phyloP scores from a whole-genome alignment of 92 coral and sea anemone genomes.

The Phenganax marumi region DNA sequence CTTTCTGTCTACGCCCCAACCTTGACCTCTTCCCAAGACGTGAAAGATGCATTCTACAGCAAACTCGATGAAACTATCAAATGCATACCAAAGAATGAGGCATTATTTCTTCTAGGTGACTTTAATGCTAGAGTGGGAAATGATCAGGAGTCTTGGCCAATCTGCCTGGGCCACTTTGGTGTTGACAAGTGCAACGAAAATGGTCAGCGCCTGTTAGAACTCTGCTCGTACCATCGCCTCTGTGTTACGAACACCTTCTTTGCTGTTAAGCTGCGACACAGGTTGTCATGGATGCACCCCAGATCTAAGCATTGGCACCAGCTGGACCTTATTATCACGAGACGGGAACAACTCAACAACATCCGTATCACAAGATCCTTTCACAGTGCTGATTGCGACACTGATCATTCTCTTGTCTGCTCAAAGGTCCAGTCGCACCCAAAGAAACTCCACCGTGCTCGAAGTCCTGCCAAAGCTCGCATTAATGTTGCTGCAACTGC shows the following conservation, averaged over 20 bases:
- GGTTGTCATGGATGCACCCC: constrained; percentile 45
- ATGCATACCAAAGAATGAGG: constrained; percentile 53
- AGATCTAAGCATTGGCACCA: constrained; percentile 48
- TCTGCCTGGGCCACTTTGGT: constrained; percentile 47
- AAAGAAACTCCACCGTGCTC: constrained; percentile 21
- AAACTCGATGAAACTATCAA: constrained; percentile 37
- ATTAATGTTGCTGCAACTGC: too few species aligned
- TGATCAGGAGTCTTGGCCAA: constrained; percentile 30
- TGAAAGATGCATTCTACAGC: constrained; percentile 58
- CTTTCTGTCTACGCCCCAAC: constrained; percentile 55
- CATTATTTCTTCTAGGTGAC: constrained; percentile 41
- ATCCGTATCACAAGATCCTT: constrained; percentile 11
- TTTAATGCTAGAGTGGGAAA: too few species aligned
- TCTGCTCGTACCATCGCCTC: constrained; percentile 38
- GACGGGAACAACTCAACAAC: constrained; percentile 28
- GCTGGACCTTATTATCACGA: constrained; percentile 14
- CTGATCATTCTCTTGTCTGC: constrained; percentile 60
- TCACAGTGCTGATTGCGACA: constrained; percentile 67
- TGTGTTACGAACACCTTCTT: constrained; percentile 41
- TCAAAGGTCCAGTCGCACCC: constrained; percentile 58
- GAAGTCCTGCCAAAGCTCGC: too few species aligned
- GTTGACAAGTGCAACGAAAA: constrained; percentile 4
- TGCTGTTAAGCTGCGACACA: constrained; percentile 30
- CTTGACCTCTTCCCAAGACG: constrained; percentile 38
- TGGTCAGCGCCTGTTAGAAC: constrained; percentile 49